These are phyloP conservation scores for Tethea ocularis DNA, from an alignment of 2,888 invertebrate genomes.

Conservation along the genomic window DNA sequence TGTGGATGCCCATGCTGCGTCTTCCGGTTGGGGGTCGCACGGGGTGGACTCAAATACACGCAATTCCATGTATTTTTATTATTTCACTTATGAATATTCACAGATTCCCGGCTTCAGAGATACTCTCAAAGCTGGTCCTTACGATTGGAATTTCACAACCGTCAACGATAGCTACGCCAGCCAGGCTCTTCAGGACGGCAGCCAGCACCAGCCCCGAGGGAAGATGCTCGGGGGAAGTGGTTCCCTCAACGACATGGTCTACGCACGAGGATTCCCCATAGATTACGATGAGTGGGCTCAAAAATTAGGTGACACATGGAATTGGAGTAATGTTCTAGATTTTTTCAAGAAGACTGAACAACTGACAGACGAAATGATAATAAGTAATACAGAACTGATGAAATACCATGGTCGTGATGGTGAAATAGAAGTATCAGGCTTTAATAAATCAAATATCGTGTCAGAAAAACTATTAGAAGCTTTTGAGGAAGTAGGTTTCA, in stretches of 20 bases:
- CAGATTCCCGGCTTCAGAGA: conserved; percentile 63
- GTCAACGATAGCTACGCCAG: conserved; percentile 53
- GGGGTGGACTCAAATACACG: no score
- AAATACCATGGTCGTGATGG: conserved; percentile 56
- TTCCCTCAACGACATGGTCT: conserved; percentile 71
- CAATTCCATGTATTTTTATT: neutral
- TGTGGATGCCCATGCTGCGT: no score
- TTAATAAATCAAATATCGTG: conserved; percentile 32
- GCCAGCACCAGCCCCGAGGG: conserved; percentile 63
- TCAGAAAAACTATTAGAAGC: conserved; percentile 54
- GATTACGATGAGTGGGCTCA: conserved; percentile 71
- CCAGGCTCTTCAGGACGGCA: conserved; percentile 53
- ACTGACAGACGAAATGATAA: conserved; percentile 61
- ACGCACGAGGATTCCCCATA: conserved; percentile 63
- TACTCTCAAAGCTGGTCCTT: conserved; percentile 45
- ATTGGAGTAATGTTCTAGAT: conserved; percentile 58
- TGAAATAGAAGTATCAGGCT: conserved; percentile 64
- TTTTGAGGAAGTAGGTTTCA: conserved; percentile 59
- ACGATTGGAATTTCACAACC: conserved; percentile 73
- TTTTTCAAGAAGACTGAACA: conserved; percentile 70
- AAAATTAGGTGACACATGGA: conserved; percentile 53
- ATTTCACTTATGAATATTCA: conserved; percentile 12
- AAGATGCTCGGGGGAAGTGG: conserved; percentile 69
- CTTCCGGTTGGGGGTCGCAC: no score
- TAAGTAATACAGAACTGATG: conserved; percentile 51